Evolutionary conservation across 2,113 vertebrate genomes (phyloP).

Genomic region (Castor canadensis): DNA sequence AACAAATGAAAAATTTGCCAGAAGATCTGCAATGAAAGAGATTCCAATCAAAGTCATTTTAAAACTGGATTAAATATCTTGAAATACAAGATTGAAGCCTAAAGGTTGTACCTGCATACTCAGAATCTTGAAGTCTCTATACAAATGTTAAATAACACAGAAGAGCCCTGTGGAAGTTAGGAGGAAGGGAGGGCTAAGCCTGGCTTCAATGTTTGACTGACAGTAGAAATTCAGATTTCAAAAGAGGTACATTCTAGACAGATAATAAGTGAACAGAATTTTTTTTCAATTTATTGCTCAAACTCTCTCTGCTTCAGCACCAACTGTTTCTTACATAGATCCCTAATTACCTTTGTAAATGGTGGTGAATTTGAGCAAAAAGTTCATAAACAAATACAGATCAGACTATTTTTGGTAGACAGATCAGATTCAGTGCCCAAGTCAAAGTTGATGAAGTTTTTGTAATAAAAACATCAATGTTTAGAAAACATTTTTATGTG

Average conservation of each 20-base stretch:
- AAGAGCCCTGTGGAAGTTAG: too few relatives aligned
- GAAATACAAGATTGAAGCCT: not conserved
- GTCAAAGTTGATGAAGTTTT: not conserved
- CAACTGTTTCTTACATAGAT: not conserved
- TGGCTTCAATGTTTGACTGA: not conserved
- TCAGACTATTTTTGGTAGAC: not conserved
- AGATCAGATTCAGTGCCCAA: not conserved
- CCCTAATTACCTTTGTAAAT: not conserved
- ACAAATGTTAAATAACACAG: not conserved
- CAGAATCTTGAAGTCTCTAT: not conserved
- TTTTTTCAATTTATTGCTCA: not conserved
- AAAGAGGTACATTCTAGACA: not conserved
- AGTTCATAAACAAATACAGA: not conserved
- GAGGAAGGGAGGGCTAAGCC: not conserved
- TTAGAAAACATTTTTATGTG: not conserved
- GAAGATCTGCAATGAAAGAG: not conserved
- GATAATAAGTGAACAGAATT: not conserved
- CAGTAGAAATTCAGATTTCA: not conserved
- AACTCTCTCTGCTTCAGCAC: not conserved
- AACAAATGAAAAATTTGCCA: not conserved
- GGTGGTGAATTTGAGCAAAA: not conserved
- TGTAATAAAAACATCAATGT: not conserved
- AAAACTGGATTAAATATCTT: not conserved
- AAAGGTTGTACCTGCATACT: not conserved
- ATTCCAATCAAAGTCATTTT: not conserved